A percentile compares a stretch with the other conserved stretches of the same genome.
Conservation (phyloP, 2,888 invertebrate species). For the Villa cingulata region DNA sequence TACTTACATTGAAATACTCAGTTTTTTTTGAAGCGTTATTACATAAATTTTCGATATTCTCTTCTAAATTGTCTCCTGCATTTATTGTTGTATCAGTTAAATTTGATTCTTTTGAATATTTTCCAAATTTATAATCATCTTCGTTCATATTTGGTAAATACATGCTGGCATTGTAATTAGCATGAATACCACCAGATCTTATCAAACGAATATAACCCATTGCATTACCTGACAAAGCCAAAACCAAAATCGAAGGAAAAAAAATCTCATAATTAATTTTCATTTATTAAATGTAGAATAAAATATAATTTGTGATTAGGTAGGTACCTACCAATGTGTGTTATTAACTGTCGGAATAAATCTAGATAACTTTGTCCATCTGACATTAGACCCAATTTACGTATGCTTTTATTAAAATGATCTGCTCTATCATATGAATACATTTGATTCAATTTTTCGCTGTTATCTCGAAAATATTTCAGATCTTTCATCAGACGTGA, state of each 20-base stretch:
- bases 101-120: constrained; percentile 45
- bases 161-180: constrained; percentile 78
- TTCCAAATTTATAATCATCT: constrained; percentile 46
- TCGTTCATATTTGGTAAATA: constrained; percentile 71
- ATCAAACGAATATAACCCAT: constrained; percentile 93
- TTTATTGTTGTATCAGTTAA: constrained; percentile 46
- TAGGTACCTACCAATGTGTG: constrained; percentile 62
- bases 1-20: constrained; percentile 56
- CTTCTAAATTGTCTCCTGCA: constrained; percentile 60
- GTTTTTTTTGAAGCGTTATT: constrained; percentile 77
- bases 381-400: constrained; percentile 67
- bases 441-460: constrained; percentile 47
- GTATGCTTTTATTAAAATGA: constrained; percentile 82
- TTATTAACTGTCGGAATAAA: constrained; percentile 80
- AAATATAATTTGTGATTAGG: too few relatives aligned
- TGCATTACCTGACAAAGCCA: constrained; percentile 52
- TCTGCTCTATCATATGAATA: constrained; percentile 85
- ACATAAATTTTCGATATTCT: constrained; percentile 61
- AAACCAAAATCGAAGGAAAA: background rate
- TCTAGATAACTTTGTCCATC: constrained; percentile 84
- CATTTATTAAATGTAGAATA: background rate
- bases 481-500: constrained; percentile 83
- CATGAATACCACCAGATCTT: constrained; percentile 83
- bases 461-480: constrained; percentile 65
- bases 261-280: background rate